Percentiles rank a stretch among this genome's conserved stretches.
Conservation (phyloP, 2,888 invertebrate species). For the Pachydiplax longipennis region DNA sequence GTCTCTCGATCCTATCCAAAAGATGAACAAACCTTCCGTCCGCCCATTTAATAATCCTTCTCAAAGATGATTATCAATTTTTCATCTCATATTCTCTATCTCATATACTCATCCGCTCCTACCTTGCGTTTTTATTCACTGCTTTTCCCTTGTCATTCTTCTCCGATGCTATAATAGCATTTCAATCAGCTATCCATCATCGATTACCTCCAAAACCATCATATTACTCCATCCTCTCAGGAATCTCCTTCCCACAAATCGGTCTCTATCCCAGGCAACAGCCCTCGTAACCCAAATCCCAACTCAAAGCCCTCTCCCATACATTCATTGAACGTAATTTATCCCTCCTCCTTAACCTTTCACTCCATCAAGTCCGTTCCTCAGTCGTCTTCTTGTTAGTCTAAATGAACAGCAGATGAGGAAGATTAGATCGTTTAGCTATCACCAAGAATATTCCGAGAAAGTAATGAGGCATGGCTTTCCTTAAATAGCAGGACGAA, state of each 20-base stretch:
- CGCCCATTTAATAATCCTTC: too few relatives aligned
- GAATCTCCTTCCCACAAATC: not conserved
- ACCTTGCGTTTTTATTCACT: not conserved
- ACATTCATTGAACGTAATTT: not conserved
- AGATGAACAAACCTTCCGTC: too few relatives aligned
- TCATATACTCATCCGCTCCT: too few relatives aligned
- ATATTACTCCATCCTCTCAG: not conserved
- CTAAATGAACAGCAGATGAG: not conserved
- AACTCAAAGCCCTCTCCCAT: not conserved
- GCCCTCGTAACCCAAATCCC: not conserved
- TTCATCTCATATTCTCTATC: not conserved
- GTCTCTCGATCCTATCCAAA: too few relatives aligned
- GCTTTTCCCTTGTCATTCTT: not conserved
- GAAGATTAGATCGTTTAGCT: not conserved
- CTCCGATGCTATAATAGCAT: not conserved
- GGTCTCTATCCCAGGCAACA: not conserved
- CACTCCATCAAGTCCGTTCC: not conserved
- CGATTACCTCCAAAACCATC: not conserved
- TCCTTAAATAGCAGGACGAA: not conserved
- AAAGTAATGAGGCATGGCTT: not conserved
- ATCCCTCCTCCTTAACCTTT: not conserved
- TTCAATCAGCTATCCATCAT: not conserved
- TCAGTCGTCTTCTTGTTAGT: not conserved
- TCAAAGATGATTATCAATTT: not conserved
- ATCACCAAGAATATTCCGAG: not conserved